Evolutionary conservation across 2,113 vertebrate genomes (phyloP).

Genomic region (Catharus bicknelli): DNA sequence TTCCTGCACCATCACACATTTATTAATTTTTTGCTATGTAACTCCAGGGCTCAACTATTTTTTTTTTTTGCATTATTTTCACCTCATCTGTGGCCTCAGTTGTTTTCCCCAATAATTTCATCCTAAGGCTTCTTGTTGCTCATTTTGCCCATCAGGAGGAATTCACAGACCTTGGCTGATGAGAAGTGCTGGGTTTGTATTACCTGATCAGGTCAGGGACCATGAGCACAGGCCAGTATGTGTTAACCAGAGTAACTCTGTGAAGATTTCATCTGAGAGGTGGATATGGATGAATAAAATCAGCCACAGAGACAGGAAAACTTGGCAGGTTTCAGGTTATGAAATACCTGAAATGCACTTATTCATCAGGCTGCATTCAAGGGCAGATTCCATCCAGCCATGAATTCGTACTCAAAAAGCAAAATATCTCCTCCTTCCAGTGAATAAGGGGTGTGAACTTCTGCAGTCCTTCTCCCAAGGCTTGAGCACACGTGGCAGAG

Average conservation of each 20-base stretch:
- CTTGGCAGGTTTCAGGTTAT: neutral
- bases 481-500: accelerated
- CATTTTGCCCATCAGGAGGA: neutral
- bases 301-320: neutral
- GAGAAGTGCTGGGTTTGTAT: neutral
- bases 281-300: neutral
- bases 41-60: neutral
- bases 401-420: neutral
- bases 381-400: neutral
- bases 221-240: accelerated
- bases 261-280: neutral
- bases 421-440: neutral
- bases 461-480: neutral
- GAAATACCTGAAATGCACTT: neutral
- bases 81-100: neutral
- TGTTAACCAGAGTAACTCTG: accelerated
- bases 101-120: neutral
- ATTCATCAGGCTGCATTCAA: neutral
- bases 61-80: neutral
- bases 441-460: neutral
- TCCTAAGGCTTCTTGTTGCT: neutral
- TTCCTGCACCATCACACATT: neutral
- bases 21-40: neutral
- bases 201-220: accelerated
- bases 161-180: neutral